A percentile compares a stretch with the other conserved stretches of the same genome.
phyloP scores from a whole-genome alignment of 2,888 invertebrate species.

The Oasisia sp. region DNA sequence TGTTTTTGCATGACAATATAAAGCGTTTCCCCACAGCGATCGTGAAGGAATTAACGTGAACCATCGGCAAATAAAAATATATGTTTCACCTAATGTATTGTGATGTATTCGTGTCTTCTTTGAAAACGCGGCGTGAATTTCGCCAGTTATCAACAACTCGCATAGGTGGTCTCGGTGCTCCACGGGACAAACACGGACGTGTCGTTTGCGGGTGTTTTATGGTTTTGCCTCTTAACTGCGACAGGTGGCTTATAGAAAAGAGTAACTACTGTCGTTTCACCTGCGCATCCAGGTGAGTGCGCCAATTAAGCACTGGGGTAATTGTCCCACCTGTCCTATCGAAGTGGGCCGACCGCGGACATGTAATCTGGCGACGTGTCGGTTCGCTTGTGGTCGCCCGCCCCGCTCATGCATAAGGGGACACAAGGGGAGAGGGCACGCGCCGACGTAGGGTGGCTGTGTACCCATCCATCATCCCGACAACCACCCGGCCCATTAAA shows the following conservation, averaged over 20 bases:
- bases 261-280: constrained; percentile 9
- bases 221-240: background rate
- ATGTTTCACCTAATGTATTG: background rate
- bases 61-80: background rate
- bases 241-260: background rate
- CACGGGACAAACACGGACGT: background rate
- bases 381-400: background rate
- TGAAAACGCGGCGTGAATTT: background rate
- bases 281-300: background rate
- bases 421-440: background rate
- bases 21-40: background rate
- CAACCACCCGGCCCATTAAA: background rate
- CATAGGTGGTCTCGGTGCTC: background rate
- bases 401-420: background rate
- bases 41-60: background rate
- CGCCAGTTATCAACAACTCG: background rate
- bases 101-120: background rate
- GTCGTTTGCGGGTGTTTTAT: background rate
- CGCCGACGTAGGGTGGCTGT: background rate
- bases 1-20: background rate
- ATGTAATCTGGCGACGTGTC: background rate
- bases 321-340: background rate
- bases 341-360: background rate
- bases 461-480: background rate
- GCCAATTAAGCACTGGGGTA: background rate